These are phyloP conservation scores for Scelioninae gen. 1 DNA, from an alignment of 2,888 invertebrate genomes.

Conservation along the genomic window DNA sequence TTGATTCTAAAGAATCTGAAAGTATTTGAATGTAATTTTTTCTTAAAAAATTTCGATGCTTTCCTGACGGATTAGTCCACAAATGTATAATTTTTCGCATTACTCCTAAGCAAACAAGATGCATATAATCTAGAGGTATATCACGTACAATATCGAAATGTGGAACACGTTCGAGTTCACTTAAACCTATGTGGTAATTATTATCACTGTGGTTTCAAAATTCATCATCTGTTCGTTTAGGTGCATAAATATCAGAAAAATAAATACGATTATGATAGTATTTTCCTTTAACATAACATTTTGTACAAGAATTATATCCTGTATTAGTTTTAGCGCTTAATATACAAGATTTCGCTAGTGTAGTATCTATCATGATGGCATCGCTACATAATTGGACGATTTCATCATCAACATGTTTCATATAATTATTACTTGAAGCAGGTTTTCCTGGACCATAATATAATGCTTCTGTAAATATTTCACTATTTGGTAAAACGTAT, in stretches of 20 bases:
- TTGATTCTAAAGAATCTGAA: not conserved
- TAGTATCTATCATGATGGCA: not conserved
- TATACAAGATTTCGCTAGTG: not conserved
- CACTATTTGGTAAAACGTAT: constrained; percentile 1
- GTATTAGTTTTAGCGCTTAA: not conserved
- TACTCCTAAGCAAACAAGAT: not conserved
- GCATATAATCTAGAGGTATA: not conserved
- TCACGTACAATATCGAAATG: not conserved
- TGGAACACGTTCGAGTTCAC: constrained; percentile 1
- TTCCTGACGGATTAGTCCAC: not conserved
- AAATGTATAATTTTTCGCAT: not conserved
- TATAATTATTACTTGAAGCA: not conserved
- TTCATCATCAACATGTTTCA: not conserved
- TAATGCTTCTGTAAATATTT: not conserved
- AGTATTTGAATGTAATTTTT: not conserved
- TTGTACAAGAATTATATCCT: not conserved
- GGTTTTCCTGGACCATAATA: not conserved
- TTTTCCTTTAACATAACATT: not conserved
- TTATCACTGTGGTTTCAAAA: not conserved
- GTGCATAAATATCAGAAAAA: not conserved
- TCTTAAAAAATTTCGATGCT: not conserved
- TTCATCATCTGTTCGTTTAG: not conserved
- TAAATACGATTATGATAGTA: not conserved
- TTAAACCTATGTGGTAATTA: not conserved
- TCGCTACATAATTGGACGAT: not conserved